phyloP scores from a whole-genome alignment of 2,797 vertebrate species.

The Poeciliopsis paucimaculata region DNA sequence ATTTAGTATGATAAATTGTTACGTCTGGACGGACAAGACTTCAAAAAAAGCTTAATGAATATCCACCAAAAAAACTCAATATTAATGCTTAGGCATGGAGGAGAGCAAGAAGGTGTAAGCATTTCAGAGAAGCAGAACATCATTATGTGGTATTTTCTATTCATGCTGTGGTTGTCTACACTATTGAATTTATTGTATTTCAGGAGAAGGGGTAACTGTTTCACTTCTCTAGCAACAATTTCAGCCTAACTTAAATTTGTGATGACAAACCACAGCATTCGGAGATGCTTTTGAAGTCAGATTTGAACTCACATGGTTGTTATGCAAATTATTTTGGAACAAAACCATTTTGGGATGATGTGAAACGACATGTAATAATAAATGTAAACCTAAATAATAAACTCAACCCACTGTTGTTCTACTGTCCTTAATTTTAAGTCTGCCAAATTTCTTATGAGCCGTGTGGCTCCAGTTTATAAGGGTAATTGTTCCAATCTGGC shows the following conservation, averaged over 20 bases:
- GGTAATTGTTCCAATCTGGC: not conserved
- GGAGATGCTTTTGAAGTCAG: slow-evolving; percentile 11
- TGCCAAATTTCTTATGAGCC: not conserved
- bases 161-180: slow-evolving; percentile 31
- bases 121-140: slow-evolving; percentile 61
- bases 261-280: not conserved
- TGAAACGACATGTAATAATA: not conserved
- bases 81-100: slow-evolving; percentile 54
- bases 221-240: slow-evolving; percentile 33
- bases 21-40: slow-evolving; percentile 68
- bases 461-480: not conserved
- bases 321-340: not conserved
- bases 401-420: not conserved
- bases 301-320: not conserved
- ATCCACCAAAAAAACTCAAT: slow-evolving; percentile 50
- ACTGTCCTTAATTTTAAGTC: not conserved
- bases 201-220: slow-evolving; percentile 34
- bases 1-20: slow-evolving; percentile 80
- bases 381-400: not conserved
- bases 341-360: not conserved
- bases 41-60: slow-evolving; percentile 60
- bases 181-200: slow-evolving; percentile 36
- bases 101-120: slow-evolving; percentile 58
- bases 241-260: slow-evolving; percentile 10
- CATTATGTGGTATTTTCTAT: slow-evolving; percentile 60